phyloP scores from a whole-genome alignment of 2,113 vertebrate genomes.

The Noturus placidus region DNA sequence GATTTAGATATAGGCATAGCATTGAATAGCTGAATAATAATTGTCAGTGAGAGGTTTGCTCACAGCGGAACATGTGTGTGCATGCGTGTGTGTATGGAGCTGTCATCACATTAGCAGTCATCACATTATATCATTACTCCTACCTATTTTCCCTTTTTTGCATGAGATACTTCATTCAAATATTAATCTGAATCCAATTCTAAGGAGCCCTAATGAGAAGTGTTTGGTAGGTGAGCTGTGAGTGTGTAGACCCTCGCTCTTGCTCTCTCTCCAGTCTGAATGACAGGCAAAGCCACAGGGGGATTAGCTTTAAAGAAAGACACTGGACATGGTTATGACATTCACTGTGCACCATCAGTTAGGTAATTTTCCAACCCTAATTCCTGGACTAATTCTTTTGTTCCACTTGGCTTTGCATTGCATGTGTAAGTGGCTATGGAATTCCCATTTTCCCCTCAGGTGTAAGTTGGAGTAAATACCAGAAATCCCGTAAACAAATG shows the following conservation, averaged over 20 bases:
- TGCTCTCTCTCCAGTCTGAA: slow-evolving; percentile 20
- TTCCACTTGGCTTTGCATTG: slow-evolving; percentile 46
- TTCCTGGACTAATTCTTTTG: slow-evolving; percentile 48
- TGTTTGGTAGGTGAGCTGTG: neutral
- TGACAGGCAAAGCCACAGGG: slow-evolving; percentile 37
- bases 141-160: neutral
- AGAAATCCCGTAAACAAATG: slow-evolving; percentile 38
- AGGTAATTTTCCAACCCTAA: slow-evolving; percentile 50
- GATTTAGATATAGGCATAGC: neutral
- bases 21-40: neutral
- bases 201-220: neutral
- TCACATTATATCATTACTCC: neutral
- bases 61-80: neutral
- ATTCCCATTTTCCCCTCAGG: slow-evolving; percentile 48
- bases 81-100: neutral
- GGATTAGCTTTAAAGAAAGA: slow-evolving; percentile 46
- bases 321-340: slow-evolving; percentile 50
- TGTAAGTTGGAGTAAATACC: slow-evolving; percentile 39
- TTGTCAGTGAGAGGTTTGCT: neutral
- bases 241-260: slow-evolving; percentile 10
- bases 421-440: slow-evolving; percentile 41
- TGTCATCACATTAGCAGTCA: neutral
- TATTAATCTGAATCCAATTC: neutral
- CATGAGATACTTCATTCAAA: neutral
- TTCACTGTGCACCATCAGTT: slow-evolving; percentile 53